A percentile compares a stretch with the other conserved stretches of the same genome.
These are phyloP conservation scores for Pseudorectes ferrugineus DNA, from an alignment of 2,113 vertebrate genomes.

Conservation along the genomic window DNA sequence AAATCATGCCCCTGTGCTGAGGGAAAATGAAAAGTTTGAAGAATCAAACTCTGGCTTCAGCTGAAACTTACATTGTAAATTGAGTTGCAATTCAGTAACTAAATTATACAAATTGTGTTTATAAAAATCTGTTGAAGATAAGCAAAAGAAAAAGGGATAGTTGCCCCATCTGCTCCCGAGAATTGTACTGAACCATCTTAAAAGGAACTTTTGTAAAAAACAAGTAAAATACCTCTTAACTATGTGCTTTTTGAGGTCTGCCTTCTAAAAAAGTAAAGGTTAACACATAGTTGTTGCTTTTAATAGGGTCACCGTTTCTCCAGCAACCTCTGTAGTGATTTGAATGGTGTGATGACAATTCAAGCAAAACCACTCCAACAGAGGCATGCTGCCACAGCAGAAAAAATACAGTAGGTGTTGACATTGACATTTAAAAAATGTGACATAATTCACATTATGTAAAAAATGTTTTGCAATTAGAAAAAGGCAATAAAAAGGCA, in stretches of 20 bases:
- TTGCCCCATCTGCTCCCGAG: neutral
- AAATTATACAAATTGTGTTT: neutral
- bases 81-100: neutral
- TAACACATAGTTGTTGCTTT: neutral
- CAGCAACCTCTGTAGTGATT: conserved; percentile 68
- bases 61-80: neutral
- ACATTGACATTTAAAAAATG: neutral
- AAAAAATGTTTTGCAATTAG: neutral
- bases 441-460: neutral
- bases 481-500: neutral
- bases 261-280: neutral
- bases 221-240: neutral
- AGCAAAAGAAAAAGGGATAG: neutral
- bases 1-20: neutral
- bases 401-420: conserved; percentile 75
- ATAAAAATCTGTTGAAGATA: neutral
- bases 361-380: conserved; percentile 84
- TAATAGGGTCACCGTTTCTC: conserved; percentile 67
- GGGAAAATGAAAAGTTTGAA: neutral
- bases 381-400: conserved; percentile 63
- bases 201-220: neutral
- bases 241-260: neutral
- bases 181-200: neutral
- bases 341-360: conserved; percentile 85
- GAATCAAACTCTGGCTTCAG: neutral